Conservation (phyloP, 2,888 invertebrate genomes). For the Calameuta filiformis region DNA sequence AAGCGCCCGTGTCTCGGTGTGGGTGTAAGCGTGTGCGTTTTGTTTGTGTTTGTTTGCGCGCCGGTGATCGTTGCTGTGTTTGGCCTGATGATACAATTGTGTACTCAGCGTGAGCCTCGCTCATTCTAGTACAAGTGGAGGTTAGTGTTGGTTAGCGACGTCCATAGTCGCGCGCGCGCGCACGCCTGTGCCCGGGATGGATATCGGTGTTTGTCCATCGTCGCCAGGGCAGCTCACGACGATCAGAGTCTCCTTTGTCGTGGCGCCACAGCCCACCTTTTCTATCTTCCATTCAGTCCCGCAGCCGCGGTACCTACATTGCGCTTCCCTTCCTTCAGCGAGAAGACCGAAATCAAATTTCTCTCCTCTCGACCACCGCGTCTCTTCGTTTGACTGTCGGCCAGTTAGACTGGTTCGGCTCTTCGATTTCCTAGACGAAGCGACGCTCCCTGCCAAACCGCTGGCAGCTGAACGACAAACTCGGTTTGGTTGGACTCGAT, state of each 20-base stretch:
- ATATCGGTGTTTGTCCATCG: constrained; percentile 50
- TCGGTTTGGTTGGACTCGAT: background rate
- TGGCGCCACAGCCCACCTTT: background rate
- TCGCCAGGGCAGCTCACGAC: background rate
- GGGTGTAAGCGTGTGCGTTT: too few relatives aligned
- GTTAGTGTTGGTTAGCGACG: constrained; percentile 24
- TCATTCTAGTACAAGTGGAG: constrained; percentile 29
- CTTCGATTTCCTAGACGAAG: background rate
- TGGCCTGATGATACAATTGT: constrained; percentile 50
- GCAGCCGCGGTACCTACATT: too few relatives aligned
- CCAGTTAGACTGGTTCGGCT: background rate
- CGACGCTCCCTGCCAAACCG: background rate
- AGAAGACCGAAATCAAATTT: background rate
- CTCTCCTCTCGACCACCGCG: background rate
- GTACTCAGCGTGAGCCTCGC: constrained; percentile 33
- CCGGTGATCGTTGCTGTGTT: constrained; percentile 48
- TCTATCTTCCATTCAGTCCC: background rate
- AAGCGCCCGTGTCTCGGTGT: background rate
- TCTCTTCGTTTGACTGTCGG: background rate
- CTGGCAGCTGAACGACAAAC: background rate
- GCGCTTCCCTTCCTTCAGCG: background rate
- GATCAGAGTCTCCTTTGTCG: background rate
- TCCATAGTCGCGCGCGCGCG: constrained; percentile 17
- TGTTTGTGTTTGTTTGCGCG: constrained; percentile 37
- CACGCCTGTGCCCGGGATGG: constrained; percentile 26